A percentile compares a stretch with the other conserved stretches of the same genome.
Conservation (phyloP, 2,888 invertebrate genomes). For the Limnephilus rhombicus region DNA sequence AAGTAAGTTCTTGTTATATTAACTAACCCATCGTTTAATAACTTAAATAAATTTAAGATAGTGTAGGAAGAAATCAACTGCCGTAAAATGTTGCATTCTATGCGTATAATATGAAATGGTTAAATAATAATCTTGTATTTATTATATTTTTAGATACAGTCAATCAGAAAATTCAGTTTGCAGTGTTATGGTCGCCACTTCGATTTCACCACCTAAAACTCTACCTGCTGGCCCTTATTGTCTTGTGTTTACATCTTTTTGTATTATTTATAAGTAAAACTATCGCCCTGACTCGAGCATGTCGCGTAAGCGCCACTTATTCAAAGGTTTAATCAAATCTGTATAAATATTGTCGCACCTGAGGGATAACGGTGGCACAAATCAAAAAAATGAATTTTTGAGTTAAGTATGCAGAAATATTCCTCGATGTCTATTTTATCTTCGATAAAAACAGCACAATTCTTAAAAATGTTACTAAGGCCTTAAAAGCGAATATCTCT, state of each 20-base stretch:
- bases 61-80: neutral
- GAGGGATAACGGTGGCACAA: too few relatives aligned
- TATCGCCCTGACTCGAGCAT: conserved; percentile 28
- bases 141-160: conserved; percentile 78
- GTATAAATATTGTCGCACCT: neutral
- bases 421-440: too few relatives aligned
- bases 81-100: too few relatives aligned
- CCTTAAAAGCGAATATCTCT: too few relatives aligned
- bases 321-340: conserved; percentile 45
- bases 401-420: too few relatives aligned
- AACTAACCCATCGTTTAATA: too few relatives aligned
- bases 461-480: too few relatives aligned
- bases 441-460: too few relatives aligned
- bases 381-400: too few relatives aligned
- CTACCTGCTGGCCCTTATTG: conserved; percentile 74
- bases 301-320: conserved; percentile 32
- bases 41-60: too few relatives aligned
- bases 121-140: conserved; percentile 50
- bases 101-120: too few relatives aligned
- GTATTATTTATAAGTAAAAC: conserved; percentile 57
- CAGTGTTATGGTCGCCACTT: conserved; percentile 88
- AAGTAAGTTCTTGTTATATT: too few relatives aligned
- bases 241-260: conserved; percentile 68
- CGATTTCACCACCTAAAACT: conserved; percentile 81
- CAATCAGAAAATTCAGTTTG: conserved; percentile 75